These are phyloP conservation scores for Eucera pruinosa DNA, from an alignment of 2,888 invertebrate species.

Conservation along the genomic window DNA sequence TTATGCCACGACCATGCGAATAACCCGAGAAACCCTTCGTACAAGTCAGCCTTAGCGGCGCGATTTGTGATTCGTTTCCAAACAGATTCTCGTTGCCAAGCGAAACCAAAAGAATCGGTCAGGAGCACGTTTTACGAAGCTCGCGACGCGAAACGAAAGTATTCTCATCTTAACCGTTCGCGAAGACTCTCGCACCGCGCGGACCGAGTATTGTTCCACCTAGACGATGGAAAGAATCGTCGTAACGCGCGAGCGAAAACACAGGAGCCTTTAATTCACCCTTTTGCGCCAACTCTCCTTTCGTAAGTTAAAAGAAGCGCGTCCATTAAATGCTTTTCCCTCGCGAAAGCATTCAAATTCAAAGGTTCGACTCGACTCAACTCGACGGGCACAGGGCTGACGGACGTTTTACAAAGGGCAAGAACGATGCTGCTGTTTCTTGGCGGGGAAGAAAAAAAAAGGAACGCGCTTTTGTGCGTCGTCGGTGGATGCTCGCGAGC, in stretches of 20 bases:
- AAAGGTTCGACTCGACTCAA: not conserved
- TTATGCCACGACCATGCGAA: no score
- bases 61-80: no score
- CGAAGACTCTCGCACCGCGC: no score
- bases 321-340: not conserved
- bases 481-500: conserved; percentile 57
- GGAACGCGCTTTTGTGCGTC: conserved; percentile 37
- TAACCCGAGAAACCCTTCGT: no score
- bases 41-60: no score
- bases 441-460: conserved; percentile 23
- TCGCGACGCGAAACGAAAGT: no score
- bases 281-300: not conserved
- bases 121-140: no score
- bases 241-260: not conserved
- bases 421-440: conserved; percentile 22
- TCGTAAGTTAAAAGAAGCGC: not conserved
- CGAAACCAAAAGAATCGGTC: no score
- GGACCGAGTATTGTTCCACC: no score
- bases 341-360: not conserved
- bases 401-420: not conserved
- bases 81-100: no score
- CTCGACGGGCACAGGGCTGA: not conserved
- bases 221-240: not conserved
- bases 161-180: no score
- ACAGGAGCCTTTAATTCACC: not conserved